Base-by-base conservation (phyloP, 2,797 vertebrate species). In the Enteromius mattozi region DNA sequence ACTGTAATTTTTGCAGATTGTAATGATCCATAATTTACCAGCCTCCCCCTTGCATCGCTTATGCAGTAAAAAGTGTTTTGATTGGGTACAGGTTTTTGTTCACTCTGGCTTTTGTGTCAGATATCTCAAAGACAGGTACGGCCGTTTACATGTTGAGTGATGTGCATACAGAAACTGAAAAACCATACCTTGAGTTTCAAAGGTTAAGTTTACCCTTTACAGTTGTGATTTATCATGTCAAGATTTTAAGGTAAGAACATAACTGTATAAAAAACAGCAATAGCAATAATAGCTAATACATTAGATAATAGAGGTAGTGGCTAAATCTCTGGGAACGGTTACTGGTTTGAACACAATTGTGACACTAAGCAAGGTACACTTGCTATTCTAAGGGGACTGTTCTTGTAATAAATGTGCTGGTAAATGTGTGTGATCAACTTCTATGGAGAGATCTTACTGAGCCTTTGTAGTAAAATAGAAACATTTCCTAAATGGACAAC, bases 21-120 rank as follows among this genome's bases (percentile, higher is more conserved):
- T 96, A 96, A 97, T 96, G 96, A 96, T 95, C 95, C 94, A 95
- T 95, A 95, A 95, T 95, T 95, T 95, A 94, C 93, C 93, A 94
- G 92, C 72, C 54, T 79, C 70, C 80, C 88, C 81, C 91, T 89
- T 89, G 88, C 90, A 94, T 93, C 91, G 92, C 92, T 91, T 93
- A 78, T 94, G 93, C 92, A 93, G 91, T 90, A 90, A 93, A 90
- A 89, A 88, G 89, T 91, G 92, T 88, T 94, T 92, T 94, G 93
- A 94, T 95, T 95, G 90, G 92, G 92, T 91, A 90, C 92, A 93
- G 91, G 91, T 92, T 94, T 93, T 90, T 88, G 88, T 71, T 71
- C 51, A 91, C 76, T 91, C 17, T 91, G 92, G 87, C 92, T 90
- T 93, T 93, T 92, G 92, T 92, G 90, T 88, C 88, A 93, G 88